Evolutionary conservation across 1,140 invertebrate species (phyloP), one percentile per base, ranked within the genome.

Genomic region (Notospermus geniculatus): DNA sequence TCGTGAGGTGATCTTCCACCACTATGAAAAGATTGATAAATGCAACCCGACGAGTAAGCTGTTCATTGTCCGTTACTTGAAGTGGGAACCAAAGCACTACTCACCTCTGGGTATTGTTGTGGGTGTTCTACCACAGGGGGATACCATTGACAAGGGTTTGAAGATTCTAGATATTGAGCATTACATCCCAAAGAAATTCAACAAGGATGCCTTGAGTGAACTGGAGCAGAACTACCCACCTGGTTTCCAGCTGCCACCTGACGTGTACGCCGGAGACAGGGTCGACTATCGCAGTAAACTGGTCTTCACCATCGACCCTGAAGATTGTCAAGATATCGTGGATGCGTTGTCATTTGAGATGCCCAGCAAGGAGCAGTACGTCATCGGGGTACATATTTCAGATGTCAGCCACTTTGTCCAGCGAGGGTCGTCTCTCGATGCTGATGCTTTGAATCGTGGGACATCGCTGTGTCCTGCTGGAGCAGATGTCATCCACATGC

Each of bases 301-400:
- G 70, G 88, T 98, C 32, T 98, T 95, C 74, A 96, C 93, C 0
- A 95, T 99, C 0, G 95, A 98, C 85, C 93, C 95, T 25, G 91
- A 92, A 1, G 93, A 92, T 2, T 97, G 95, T 78, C 97, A 94
- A 5, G 95, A 98, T 79, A 97, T 98, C 61, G 95, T 98, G 78
- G 95, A 98, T 82, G 97, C 97, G 0, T 81, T 98, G 1, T 97
- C 98, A 81, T 68, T 80, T 27, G 67, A 72, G 39, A 64, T 72
- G 54, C 28, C 62, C 2, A 43, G 53, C n/a, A 68, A 76, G 57
- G 71, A 67, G n/a, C 57, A 59, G 28, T 76, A 71, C 53, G 23
- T 60, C 32, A 64, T 79, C 11, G 74, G 75, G 27, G 64, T 80
- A 15, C 78, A 80, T 65, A 70, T 80, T 58, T 63, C 78, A 27